These are phyloP conservation scores for Tangara arthus DNA, from an alignment of 2,797 vertebrate genomes.

Conservation along the genomic window DNA sequence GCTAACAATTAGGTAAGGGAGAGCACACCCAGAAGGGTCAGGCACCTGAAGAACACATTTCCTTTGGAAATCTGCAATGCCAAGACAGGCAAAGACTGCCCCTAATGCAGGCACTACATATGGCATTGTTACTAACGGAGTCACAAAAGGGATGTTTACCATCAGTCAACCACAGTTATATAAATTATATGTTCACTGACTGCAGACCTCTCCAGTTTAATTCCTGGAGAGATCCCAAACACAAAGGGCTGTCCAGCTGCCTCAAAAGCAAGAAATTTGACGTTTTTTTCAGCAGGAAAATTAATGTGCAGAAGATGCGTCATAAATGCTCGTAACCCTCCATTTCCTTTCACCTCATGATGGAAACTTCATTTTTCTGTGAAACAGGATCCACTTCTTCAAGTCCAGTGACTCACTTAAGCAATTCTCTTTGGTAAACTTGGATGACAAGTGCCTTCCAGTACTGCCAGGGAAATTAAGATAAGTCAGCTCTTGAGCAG, in stretches of 20 bases:
- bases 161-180: neutral
- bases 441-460: neutral
- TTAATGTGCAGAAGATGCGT: neutral
- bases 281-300: neutral
- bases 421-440: neutral
- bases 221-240: neutral
- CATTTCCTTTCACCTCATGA: neutral
- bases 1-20: neutral
- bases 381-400: neutral
- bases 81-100: neutral
- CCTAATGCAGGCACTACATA: neutral
- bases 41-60: neutral
- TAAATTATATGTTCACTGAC: neutral
- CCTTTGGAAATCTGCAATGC: neutral
- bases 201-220: neutral
- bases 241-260: neutral
- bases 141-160: neutral
- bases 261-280: neutral
- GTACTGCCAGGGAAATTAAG: neutral
- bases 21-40: neutral
- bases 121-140: neutral
- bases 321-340: neutral
- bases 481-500: neutral
- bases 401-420: neutral
- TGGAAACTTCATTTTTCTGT: neutral